Base-by-base conservation (phyloP, 2,797 vertebrate genomes). In the Acipenser oxyrinchus region DNA sequence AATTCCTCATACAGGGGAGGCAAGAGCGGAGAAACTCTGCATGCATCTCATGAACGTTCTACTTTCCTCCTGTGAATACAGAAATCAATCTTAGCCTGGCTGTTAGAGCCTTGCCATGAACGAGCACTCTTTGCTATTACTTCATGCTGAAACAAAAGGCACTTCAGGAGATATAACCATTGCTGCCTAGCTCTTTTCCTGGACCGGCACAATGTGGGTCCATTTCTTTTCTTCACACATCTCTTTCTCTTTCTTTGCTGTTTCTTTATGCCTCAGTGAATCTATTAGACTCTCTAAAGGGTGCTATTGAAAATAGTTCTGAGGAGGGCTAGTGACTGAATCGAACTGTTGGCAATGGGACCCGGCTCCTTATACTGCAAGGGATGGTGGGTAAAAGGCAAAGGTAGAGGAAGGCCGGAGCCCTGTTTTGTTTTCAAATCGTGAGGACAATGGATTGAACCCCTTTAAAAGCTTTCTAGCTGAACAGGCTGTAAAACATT, bases 11-110 rank as follows among this genome's bases (percentile, higher is more conserved):
- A 75, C 66, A 80, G 82, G 78, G 78, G 70, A 79, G 62, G 75
- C 71, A 64, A 66, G 80, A 74, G 76, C 75, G 70, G 74, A 79
- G 62, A 75, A 80, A 88, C 88, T 98, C 93, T 92, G 93, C 93
- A 97, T 98, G 94, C 95, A 89, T 85, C 91, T 94, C 95, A 97
- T 94, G 95, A 91, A 91, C 79, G 85, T 86, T 93, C 92, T 84
- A 91, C 89, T 95, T 95, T 93, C 87, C 83, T 83, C 81, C 74
- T 81, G 66, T 96, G 93, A 98, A 96, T 94, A 78, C 91, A 91
- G 91, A 90, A 91, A 94, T 93, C 92, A 88, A 91, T 89, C 91
- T 92, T 89, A 84, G 89, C 86, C 79, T 72, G 72, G 73, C 81
- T 82, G 86, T 80, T 89, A 90, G 91, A 93, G 90, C 86, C 83